These are phyloP conservation scores for Prenolepis imparis DNA, from an alignment of 2,888 invertebrate species.

Conservation along the genomic window DNA sequence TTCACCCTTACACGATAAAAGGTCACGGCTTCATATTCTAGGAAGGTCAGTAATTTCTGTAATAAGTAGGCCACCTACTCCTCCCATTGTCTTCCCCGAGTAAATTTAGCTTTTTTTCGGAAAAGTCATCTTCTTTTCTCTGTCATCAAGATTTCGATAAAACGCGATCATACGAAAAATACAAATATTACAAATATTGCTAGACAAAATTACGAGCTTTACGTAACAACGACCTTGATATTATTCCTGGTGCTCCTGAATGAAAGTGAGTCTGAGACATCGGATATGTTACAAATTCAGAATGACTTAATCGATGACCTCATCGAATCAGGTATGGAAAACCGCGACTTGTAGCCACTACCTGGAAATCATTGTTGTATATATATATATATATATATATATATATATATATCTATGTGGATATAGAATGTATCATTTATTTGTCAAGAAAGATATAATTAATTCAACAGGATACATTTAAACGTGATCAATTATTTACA, in stretches of 20 bases:
- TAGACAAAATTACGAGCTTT: background rate
- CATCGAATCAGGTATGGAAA: constrained; percentile 73
- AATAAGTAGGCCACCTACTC: constrained; percentile 69
- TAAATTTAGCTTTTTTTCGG: background rate
- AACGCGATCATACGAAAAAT: background rate
- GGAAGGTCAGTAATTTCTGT: constrained; percentile 71
- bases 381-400: no score
- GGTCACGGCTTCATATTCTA: constrained; percentile 75
- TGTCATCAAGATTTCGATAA: background rate
- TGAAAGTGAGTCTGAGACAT: constrained; percentile 66
- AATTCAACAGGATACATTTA: constrained; percentile 16
- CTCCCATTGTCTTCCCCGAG: background rate
- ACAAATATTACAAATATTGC: background rate
- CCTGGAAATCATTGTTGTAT: constrained; percentile 55
- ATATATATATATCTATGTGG: no score
- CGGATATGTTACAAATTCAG: constrained; percentile 70
- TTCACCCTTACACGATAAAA: constrained; percentile 67
- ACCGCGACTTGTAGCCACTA: constrained; percentile 57
- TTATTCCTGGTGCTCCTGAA: constrained; percentile 67
- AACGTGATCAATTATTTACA: constrained; percentile 28
- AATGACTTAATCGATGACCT: constrained; percentile 77
- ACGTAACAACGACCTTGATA: constrained; percentile 69
- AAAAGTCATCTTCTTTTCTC: background rate
- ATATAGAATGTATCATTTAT: constrained; percentile 45
- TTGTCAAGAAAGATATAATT: background rate